Evolutionary conservation across 1,140 invertebrate species (phyloP).

Genomic region (Panagrolaimus sp.): DNA sequence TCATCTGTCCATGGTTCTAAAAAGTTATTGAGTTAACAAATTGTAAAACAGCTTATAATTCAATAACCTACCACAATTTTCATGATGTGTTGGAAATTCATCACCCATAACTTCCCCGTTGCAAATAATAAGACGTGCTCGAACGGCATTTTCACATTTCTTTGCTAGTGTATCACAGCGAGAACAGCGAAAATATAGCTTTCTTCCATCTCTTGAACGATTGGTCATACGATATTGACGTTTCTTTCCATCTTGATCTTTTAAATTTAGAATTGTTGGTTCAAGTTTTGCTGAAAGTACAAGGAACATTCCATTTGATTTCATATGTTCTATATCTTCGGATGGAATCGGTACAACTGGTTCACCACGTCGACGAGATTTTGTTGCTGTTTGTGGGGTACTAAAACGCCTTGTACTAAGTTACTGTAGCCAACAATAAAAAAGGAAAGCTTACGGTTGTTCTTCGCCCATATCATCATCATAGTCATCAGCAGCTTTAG

Average conservation of each 20-base stretch:
- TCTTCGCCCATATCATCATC: background rate
- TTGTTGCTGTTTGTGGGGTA: background rate
- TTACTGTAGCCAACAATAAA: too few relatives aligned
- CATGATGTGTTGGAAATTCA: constrained; percentile 42
- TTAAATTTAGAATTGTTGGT: constrained; percentile 41
- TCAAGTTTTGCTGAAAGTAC: constrained; percentile 40
- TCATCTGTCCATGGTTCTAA: constrained; percentile 25
- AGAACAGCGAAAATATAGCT: constrained; percentile 45
- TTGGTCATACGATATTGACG: constrained; percentile 46
- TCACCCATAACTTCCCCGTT: constrained; percentile 24
- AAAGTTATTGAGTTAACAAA: too few relatives aligned
- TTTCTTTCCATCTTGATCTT: constrained; percentile 42
- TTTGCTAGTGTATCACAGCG: constrained; percentile 42
- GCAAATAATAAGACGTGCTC: constrained; percentile 35
- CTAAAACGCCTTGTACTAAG: too few relatives aligned
- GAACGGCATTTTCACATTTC: constrained; percentile 33
- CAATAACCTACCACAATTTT: constrained; percentile 21
- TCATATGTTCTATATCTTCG: constrained; percentile 7
- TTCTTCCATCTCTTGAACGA: constrained; percentile 33
- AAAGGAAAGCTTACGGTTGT: too few relatives aligned
- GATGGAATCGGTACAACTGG: background rate
- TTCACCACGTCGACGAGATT: background rate
- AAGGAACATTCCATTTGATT: constrained; percentile 9
- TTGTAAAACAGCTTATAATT: too few relatives aligned
- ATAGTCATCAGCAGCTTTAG: background rate